Conservation (phyloP, 2,888 invertebrate species). For the Ceraclea dissimilis region DNA sequence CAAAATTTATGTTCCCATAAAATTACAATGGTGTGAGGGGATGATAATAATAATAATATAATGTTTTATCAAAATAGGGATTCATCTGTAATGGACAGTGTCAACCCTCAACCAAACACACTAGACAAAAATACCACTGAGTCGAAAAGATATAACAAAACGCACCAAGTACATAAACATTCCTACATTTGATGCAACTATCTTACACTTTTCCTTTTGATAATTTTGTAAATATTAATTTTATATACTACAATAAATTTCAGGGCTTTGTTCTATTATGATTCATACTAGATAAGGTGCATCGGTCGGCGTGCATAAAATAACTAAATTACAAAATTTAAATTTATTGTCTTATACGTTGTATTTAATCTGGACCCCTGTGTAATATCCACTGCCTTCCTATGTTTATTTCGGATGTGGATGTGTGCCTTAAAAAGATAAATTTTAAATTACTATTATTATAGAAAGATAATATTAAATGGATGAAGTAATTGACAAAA, state of each 20-base stretch:
- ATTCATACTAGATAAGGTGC: slow-evolving; percentile 11
- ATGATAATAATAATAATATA: slow-evolving; percentile 11
- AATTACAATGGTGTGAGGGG: slow-evolving; percentile 40
- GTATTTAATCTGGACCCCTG: slow-evolving; percentile 10
- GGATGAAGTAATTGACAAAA: background rate
- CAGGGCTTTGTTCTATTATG: background rate
- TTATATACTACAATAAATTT: background rate
- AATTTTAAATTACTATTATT: background rate
- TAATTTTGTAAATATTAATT: background rate
- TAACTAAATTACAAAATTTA: slow-evolving; percentile 13
- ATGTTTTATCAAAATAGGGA: slow-evolving; percentile 34
- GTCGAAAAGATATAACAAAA: background rate
- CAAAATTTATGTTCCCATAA: slow-evolving; percentile 54
- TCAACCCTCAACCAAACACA: background rate
- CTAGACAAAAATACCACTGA: background rate
- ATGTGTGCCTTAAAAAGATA: background rate
- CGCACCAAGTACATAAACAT: background rate
- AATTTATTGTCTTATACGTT: slow-evolving; percentile 14
- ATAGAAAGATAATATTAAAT: no score
- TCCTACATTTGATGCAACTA: background rate
- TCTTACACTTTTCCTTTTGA: no score
- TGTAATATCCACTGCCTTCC: background rate
- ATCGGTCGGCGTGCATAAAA: slow-evolving; percentile 9
- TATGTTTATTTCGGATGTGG: background rate
- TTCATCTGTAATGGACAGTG: slow-evolving; percentile 32